Conservation (phyloP, 2,113 vertebrate species). For the Suricata suricatta region DNA sequence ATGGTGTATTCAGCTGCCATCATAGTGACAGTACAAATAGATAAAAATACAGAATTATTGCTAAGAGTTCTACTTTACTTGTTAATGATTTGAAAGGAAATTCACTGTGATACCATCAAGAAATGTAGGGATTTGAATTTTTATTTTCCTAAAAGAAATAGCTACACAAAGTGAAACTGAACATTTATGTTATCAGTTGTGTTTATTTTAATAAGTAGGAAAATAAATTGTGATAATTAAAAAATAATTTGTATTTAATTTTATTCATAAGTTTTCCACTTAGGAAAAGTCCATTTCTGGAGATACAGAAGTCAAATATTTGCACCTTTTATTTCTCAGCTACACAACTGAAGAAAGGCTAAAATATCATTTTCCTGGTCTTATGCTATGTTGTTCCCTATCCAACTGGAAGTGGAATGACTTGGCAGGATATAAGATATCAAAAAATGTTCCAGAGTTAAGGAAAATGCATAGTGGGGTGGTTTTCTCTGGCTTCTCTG, state of each 20-base stretch:
- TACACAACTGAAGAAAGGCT: background rate
- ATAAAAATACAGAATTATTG: conserved; percentile 46
- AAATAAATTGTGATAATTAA: background rate
- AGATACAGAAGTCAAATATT: background rate
- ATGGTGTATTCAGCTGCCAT: conserved; percentile 51
- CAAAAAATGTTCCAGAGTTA: background rate
- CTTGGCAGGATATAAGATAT: background rate
- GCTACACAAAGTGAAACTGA: background rate
- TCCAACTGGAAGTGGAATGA: background rate
- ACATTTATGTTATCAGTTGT: background rate
- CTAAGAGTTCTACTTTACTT: background rate
- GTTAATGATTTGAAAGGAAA: conserved; percentile 35
- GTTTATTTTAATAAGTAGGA: conserved; percentile 28
- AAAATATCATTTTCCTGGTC: background rate
- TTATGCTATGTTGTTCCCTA: background rate
- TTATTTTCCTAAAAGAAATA: conserved; percentile 33
- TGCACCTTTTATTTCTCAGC: background rate
- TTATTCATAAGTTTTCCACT: background rate
- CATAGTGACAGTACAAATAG: conserved; percentile 44
- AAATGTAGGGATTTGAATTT: conserved; percentile 23
- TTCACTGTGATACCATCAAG: background rate
- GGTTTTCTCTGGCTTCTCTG: background rate
- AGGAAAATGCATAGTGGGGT: background rate
- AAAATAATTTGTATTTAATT: background rate
- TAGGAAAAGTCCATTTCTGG: background rate